phyloP scores from a whole-genome alignment of 2,113 vertebrate species.

The Jacana jacana region DNA sequence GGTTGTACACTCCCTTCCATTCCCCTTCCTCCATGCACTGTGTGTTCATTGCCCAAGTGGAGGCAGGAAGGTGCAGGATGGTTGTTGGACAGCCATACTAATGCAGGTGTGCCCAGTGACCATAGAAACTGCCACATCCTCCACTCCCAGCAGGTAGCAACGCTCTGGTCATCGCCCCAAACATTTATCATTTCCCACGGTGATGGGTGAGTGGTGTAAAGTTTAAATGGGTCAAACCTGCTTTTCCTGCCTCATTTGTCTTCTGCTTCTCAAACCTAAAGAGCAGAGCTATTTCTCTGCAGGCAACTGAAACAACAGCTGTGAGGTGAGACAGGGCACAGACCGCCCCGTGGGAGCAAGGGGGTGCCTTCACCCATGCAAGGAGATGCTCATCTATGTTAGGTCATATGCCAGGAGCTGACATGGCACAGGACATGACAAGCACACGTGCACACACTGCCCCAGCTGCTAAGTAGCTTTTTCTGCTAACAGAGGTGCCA shows the following conservation, averaged over 20 bases:
- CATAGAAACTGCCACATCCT: neutral
- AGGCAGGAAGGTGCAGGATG: neutral
- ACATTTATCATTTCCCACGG: neutral
- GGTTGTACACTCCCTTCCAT: accelerated
- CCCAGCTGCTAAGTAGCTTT: neutral
- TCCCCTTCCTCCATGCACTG: neutral
- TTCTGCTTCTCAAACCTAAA: neutral
- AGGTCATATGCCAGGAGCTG: neutral
- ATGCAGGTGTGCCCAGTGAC: neutral
- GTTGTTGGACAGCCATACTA: neutral
- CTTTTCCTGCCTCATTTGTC: accelerated
- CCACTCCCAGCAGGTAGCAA: neutral
- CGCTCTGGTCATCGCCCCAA: neutral
- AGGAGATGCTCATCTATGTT: neutral
- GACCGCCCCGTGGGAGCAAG: neutral
- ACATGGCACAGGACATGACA: neutral
- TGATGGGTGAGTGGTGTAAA: neutral
- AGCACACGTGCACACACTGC: neutral
- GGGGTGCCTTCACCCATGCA: neutral
- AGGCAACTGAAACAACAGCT: neutral
- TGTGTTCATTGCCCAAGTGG: neutral
- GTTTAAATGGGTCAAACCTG: neutral
- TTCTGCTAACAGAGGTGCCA: neutral
- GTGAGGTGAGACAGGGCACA: neutral
- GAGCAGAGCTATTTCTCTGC: neutral